Conservation (phyloP, 2,888 invertebrate genomes). For the Drosophila meridiana region DNA sequence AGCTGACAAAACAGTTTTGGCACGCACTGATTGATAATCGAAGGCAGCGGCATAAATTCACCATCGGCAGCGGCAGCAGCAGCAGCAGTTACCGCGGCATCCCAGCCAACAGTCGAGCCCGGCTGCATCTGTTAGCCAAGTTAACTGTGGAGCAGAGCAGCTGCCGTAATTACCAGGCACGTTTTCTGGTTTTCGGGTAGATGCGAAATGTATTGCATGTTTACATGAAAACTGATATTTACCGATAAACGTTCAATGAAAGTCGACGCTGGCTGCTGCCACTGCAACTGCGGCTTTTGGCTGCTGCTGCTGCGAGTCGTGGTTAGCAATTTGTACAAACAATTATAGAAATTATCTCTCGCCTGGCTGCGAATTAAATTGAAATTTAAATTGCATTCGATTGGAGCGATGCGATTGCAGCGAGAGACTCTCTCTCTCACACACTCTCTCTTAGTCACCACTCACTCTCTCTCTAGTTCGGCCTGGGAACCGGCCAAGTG, state of each 20-base stretch:
- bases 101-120: background rate
- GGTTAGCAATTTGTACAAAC: slow-evolving; percentile 79
- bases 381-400: slow-evolving; percentile 80
- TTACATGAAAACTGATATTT: slow-evolving; percentile 81
- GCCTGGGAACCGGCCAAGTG: slow-evolving; percentile 35
- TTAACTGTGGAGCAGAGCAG: slow-evolving; percentile 50
- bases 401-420: slow-evolving; percentile 59
- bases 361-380: slow-evolving; percentile 78
- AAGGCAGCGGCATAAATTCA: slow-evolving; percentile 47
- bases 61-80: background rate
- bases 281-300: slow-evolving; percentile 24
- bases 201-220: slow-evolving; percentile 80
- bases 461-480: slow-evolving; percentile 27
- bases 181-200: slow-evolving; percentile 51
- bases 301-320: slow-evolving; percentile 56
- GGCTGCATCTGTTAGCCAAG: slow-evolving; percentile 24
- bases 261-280: slow-evolving; percentile 57
- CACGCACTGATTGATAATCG: slow-evolving; percentile 81
- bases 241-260: slow-evolving; percentile 80
- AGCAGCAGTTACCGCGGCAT: background rate
- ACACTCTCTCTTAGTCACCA: slow-evolving; percentile 27
- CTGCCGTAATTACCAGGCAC: slow-evolving; percentile 72
- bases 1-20: slow-evolving; percentile 78
- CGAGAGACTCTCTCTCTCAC: background rate
- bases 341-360: slow-evolving; percentile 81